Evolutionary conservation across 2,888 invertebrate species (phyloP), one percentile per base, ranked within the genome.

Genomic region (Netelia fuscicornis): DNA sequence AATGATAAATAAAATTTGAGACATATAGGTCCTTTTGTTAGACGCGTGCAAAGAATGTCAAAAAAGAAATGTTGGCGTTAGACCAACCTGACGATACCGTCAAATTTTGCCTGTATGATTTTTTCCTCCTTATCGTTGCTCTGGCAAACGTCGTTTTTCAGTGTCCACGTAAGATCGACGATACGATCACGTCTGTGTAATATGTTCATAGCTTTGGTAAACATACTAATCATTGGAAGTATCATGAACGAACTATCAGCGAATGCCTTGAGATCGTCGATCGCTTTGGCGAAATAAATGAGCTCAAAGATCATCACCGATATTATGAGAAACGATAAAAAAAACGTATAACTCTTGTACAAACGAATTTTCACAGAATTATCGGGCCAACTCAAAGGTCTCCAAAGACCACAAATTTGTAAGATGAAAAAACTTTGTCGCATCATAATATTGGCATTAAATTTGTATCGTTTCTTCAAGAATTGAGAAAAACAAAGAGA

Each of bases 221-320:
- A 81, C 1, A 60, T 72, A 2, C 80, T 48, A 0, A 87, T 9
- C 67, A 87, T 79, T 5, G 86, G 71, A 1, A 89, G 42, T 2
- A 88, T 54, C 13, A 89, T 56, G 52, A 86, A 89, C 1, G 87
- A 70, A 56, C 86, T 88, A n/a, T 88, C 87, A 0, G 86, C 85
- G 30, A 90, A 85, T 1, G 88, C 48, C 13, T 48, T 13, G 13
- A 13, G 48, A 13, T 48, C 48, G 48, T 48, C 13, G 48, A 13
- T 48, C 48, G 48, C 10, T 13, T 3, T 48, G 2, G 13, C 10
- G 13, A 48, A 13, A 13, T 48, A 10, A 13, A 48, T 3, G 11
- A 48, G 13, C 13, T 48, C 11, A 2, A 13, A 48, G 13, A 48
- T 10, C 13, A 48, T 13, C 11, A 10, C 48, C 13, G 48, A 13